These are phyloP conservation scores for Anticlea derivata DNA, from an alignment of 2,888 invertebrate species.

Conservation along the genomic window DNA sequence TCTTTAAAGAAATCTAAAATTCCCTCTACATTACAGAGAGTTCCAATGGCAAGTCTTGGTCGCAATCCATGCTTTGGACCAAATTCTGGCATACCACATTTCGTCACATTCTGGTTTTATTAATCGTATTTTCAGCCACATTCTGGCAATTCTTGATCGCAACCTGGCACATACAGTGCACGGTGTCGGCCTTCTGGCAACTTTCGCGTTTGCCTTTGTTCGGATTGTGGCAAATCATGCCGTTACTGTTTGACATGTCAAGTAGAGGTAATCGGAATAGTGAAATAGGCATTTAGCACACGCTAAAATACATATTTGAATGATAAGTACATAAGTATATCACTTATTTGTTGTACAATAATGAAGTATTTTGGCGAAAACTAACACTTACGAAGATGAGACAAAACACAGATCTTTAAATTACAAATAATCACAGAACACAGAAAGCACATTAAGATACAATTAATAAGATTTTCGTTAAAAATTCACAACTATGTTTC, in stretches of 20 bases:
- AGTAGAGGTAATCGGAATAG: no score
- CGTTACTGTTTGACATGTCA: no score
- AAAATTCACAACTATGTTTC: conserved; percentile 23
- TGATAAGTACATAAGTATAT: neutral
- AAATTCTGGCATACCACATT: conserved; percentile 2
- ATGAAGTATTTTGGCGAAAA: neutral
- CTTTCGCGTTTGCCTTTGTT: conserved; percentile 8
- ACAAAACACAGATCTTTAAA: conserved; percentile 24
- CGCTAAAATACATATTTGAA: neutral
- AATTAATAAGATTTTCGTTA: conserved; percentile 19
- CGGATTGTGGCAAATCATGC: conserved; percentile 55
- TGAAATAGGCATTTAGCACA: no score
- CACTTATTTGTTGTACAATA: neutral
- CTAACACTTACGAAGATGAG: no score
- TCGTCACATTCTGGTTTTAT: neutral
- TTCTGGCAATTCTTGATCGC: conserved; percentile 2
- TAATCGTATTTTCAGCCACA: neutral
- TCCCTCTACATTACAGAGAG: conserved; percentile 45
- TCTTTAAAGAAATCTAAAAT: conserved; percentile 1
- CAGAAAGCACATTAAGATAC: conserved; percentile 27
- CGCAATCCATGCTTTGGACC: conserved; percentile 13
- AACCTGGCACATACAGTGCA: conserved; percentile 6
- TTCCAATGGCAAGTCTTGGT: conserved; percentile 59
- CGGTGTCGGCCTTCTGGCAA: neutral
- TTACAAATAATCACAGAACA: conserved; percentile 31